Evolutionary conservation across 2,113 vertebrate species (phyloP), one percentile per base, ranked within the genome.

Genomic region (Rhabdornis inornatus): DNA sequence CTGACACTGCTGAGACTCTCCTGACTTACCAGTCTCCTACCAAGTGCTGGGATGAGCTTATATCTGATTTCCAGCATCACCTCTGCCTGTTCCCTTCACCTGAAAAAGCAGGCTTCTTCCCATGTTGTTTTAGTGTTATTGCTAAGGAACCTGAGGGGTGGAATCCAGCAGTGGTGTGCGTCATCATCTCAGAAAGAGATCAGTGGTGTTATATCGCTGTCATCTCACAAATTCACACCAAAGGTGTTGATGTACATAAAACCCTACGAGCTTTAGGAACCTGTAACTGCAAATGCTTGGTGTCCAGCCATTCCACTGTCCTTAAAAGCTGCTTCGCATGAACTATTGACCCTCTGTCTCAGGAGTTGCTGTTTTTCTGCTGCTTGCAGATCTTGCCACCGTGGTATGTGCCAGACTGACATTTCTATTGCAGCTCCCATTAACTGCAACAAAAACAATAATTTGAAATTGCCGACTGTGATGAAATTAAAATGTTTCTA

Each of bases 241-340:
- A 61, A 65, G 2, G 18, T 77, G 18, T 27, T 45, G 11, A 42
- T 4, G 19, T 37, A 86, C 37, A 21, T 49, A 77, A 77, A 94
- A 27, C 7, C 8, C 39, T 37, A 5, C 0, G 1, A 49, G 30
- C 18, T 33, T 45, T 39, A 75, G 44, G 11, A 78, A 23, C 5
- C n/a, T 53, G 19, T 42, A 42, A 49, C 14, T 7, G 3, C 33
- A 39, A 75, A 59, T 0, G 0, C 30, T 12, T 15, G 23, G 3
- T 72, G 44, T 49, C 17, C 21, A 72, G 57, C 19, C 17, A 57
- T n/a, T 6, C 10, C 0, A 1, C 27, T 44, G 37, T 47, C 49
- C 25, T 60, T 69, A 85, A 49, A 83, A 49, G 10, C 22, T 69
- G 27, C 10, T 79, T 33, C 7, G 30, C 11, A 19, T 1, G 1